Evolutionary conservation across 1,140 invertebrate species (phyloP).

Genomic region (Holcopasites calliopsidis): DNA sequence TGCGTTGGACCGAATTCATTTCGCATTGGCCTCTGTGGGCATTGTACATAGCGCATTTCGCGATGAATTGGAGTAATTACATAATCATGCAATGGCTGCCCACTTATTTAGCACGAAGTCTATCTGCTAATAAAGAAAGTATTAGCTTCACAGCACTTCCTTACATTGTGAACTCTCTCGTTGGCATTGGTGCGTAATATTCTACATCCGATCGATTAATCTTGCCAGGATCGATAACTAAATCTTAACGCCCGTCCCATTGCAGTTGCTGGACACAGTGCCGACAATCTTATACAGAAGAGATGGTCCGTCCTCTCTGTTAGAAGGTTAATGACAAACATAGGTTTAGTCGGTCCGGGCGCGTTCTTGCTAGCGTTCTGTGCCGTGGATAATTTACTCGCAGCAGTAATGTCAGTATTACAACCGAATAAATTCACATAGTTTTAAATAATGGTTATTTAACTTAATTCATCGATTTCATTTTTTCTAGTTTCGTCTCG

Average conservation of each 20-base stretch:
- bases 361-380: conserved; percentile 87
- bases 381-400: conserved; percentile 85
- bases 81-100: conserved; percentile 93
- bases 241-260: conserved; percentile 27
- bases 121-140: conserved; percentile 86
- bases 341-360: conserved; percentile 88
- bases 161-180: conserved; percentile 88
- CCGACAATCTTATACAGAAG: conserved; percentile 84
- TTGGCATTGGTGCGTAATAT: conserved; percentile 84
- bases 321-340: conserved; percentile 86
- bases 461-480: conserved; percentile 6
- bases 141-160: conserved; percentile 90
- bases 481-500: conserved; percentile 83
- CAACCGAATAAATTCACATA: background rate
- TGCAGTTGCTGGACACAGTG: conserved; percentile 86
- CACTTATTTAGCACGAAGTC: conserved; percentile 85
- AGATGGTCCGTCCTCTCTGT: conserved; percentile 88
- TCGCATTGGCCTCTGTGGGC: conserved; percentile 88
- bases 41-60: conserved; percentile 89
- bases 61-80: conserved; percentile 92
- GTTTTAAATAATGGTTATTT: background rate
- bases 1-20: conserved; percentile 85
- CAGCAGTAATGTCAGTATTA: conserved; percentile 85
- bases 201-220: conserved; percentile 1
- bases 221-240: conserved; percentile 15